Evolutionary conservation across 1,140 invertebrate species (phyloP), one percentile per base, ranked within the genome.

Genomic region (Palaemon carinicauda): DNA sequence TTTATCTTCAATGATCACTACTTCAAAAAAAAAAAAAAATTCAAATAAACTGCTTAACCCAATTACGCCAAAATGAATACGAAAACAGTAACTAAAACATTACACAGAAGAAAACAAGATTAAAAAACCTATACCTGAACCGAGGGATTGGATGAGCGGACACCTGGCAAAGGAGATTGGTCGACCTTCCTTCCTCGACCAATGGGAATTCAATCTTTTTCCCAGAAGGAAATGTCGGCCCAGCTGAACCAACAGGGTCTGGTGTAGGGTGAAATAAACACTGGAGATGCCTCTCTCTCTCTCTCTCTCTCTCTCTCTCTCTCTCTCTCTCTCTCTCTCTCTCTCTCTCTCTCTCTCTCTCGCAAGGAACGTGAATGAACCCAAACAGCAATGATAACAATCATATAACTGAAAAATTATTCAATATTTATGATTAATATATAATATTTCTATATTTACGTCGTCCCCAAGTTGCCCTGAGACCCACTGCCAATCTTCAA

Each of bases 111-210:
- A 24, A 21, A 21, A 29, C 2, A 17, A 12, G 75, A 52, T 0
- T 19, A n/a, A 15, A 27, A 31, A 15, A 24, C n/a, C n/a, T 33
- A 24, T 81, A 90, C 90, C 90, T 90, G 88, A 89, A 90, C 15
- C 75, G 79, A 54, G 90, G 90, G n/a, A 87, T 41, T 14, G 90
- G 90, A 50, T 88, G 89, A 65, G 83, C 83, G 53, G 83, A 79
- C 33, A 79, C 75, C 71, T 86, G 54, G 53, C 83, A 86, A 24
- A 56, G 77, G 21, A 86, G 60, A 27, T 75, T 80, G n/a, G 83
- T 77, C 1, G 83, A 21, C 3, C 27, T 14, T 19, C 83, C 83
- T 3, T 17, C 29, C 14, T 33, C 10, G 15, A 54, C 31, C 7
- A 51, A 53, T 5, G 83, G 83, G 12, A 86, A 86, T 60, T 86